Percentiles rank a stretch among this genome's conserved stretches.
These are phyloP conservation scores for Macquaria australasica DNA, from an alignment of 2,113 vertebrate species.

Conservation along the genomic window DNA sequence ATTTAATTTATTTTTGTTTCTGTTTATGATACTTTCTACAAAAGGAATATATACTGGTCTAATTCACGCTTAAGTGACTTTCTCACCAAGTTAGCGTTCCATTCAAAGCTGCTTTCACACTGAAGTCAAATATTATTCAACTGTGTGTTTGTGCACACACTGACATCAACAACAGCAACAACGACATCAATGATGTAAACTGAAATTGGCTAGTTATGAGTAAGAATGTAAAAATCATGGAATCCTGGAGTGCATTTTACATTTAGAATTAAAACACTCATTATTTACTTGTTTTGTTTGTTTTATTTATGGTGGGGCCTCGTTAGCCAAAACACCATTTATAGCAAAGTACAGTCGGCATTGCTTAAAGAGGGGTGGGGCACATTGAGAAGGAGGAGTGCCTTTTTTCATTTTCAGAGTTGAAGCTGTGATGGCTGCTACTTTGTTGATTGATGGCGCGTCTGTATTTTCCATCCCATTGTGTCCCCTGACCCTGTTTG, in stretches of 20 bases:
- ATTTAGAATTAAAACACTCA: slow-evolving; percentile 73
- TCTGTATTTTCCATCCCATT: slow-evolving; percentile 62
- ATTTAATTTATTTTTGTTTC: slow-evolving; percentile 55
- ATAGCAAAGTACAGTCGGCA: slow-evolving; percentile 45
- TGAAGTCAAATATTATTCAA: slow-evolving; percentile 58
- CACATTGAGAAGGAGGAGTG: slow-evolving; percentile 72
- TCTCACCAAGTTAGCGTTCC: slow-evolving; percentile 72
- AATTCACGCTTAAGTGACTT: slow-evolving; percentile 79
- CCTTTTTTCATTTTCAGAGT: slow-evolving; percentile 74
- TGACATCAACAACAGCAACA: slow-evolving; percentile 53
- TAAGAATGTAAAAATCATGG: slow-evolving; percentile 79
- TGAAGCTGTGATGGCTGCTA: slow-evolving; percentile 59
- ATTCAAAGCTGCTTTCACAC: slow-evolving; percentile 74
- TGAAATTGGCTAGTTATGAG: slow-evolving; percentile 60
- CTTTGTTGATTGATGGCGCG: slow-evolving; percentile 66
- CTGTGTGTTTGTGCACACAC: slow-evolving; percentile 71
- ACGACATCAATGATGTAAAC: slow-evolving; percentile 58
- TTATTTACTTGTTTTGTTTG: slow-evolving; percentile 57
- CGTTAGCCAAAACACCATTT: slow-evolving; percentile 51
- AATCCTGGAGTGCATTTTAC: slow-evolving; percentile 79
- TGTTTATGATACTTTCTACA: slow-evolving; percentile 67
- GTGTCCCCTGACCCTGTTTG: slow-evolving; percentile 47
- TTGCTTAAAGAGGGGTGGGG: slow-evolving; percentile 46
- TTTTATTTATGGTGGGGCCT: slow-evolving; percentile 50
- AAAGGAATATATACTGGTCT: slow-evolving; percentile 69